Percentiles rank a stretch among this genome's conserved stretches.
phyloP scores from a whole-genome alignment of 2,797 vertebrate genomes.

The Ptychadena robeensis region DNA sequence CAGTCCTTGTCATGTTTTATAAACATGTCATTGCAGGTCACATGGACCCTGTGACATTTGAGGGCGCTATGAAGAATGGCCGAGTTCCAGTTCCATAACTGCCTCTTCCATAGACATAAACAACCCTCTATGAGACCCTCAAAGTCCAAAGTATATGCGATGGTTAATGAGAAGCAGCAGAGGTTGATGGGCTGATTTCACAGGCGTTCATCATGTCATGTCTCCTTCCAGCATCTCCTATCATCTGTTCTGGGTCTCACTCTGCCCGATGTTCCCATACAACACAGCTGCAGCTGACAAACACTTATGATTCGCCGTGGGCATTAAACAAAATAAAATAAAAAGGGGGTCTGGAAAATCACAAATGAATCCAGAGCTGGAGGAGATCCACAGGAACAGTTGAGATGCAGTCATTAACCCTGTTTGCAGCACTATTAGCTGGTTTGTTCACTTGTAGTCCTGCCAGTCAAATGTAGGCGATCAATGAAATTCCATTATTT shows the following conservation, averaged over 20 bases:
- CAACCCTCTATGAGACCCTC: no score
- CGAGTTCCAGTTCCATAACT: background rate
- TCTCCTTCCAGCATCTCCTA: background rate
- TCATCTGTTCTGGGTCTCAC: slow-evolving; percentile 8
- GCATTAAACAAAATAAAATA: slow-evolving; percentile 40
- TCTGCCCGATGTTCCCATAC: slow-evolving; percentile 51
- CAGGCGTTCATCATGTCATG: background rate
- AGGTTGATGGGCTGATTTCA: background rate
- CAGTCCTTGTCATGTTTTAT: background rate
- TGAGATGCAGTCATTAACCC: slow-evolving; percentile 48
- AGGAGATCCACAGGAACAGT: slow-evolving; percentile 42
- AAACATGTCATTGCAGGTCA: background rate
- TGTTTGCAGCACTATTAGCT: background rate
- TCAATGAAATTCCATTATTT: background rate
- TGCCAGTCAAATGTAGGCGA: background rate
- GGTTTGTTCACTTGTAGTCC: background rate
- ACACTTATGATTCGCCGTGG: slow-evolving; percentile 42
- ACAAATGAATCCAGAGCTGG: slow-evolving; percentile 44
- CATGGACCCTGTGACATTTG: background rate
- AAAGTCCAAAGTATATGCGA: background rate
- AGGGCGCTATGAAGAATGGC: no score
- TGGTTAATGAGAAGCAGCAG: background rate
- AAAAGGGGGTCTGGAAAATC: slow-evolving; percentile 44
- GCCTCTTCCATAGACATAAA: no score
- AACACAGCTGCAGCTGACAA: slow-evolving; percentile 55